Evolutionary conservation across 1,140 invertebrate species (phyloP).

Genomic region (Cydia strobilella): DNA sequence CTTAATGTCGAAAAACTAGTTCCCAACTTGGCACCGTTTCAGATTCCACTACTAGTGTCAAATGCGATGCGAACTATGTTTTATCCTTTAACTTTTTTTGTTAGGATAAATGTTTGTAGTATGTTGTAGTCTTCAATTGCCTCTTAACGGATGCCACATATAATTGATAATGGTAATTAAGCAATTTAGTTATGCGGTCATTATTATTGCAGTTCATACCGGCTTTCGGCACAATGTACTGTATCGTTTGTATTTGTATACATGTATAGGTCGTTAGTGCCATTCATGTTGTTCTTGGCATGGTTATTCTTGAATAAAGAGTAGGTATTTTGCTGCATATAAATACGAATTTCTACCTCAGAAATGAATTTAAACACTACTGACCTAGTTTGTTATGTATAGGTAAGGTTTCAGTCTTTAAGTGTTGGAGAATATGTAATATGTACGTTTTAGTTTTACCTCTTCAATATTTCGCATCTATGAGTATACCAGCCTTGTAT

Average conservation of each 20-base stretch:
- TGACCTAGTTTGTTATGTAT: constrained; percentile 12
- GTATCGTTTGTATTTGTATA: background rate
- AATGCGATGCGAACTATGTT: no score
- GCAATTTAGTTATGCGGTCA: background rate
- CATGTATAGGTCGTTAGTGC: constrained; percentile 22
- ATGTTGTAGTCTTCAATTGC: constrained; percentile 23
- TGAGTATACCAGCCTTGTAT: background rate
- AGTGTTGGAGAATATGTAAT: background rate
- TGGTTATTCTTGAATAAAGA: constrained; percentile 13
- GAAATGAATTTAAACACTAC: constrained; percentile 10
- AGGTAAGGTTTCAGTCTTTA: background rate
- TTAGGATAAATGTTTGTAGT: background rate
- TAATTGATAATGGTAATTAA: constrained; percentile 25
- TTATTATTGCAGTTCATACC: constrained; percentile 20
- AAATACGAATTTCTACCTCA: background rate
- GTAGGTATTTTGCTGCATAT: constrained; percentile 22
- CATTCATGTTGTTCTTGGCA: constrained; percentile 32
- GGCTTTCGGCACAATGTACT: background rate
- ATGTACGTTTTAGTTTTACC: background rate
- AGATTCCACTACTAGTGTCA: background rate
- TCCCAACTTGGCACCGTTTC: constrained; percentile 4
- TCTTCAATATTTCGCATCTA: background rate
- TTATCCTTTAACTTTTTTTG: no score
- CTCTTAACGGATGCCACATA: background rate
- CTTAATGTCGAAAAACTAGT: constrained; percentile 2